These are phyloP conservation scores for Indri indri DNA, from an alignment of 2,113 vertebrate species.

Conservation along the genomic window DNA sequence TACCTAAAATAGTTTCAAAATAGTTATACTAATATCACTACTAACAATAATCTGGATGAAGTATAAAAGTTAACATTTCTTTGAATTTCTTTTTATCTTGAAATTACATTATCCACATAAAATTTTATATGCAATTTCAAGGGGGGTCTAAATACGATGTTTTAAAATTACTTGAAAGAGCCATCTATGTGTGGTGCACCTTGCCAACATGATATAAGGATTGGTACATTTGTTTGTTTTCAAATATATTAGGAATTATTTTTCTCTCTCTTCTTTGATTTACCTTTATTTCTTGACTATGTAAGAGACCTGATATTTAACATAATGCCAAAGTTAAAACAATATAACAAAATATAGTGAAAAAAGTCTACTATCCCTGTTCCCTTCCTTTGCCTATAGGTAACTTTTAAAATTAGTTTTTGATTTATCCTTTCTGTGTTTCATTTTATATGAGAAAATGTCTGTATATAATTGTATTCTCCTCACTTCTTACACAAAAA, in stretches of 20 bases:
- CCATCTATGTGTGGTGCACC: neutral
- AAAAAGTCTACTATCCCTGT: neutral
- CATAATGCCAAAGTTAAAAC: neutral
- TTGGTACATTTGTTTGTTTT: neutral
- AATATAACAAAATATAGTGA: neutral
- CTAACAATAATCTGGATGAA: neutral
- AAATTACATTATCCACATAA: neutral
- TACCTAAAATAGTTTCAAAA: neutral
- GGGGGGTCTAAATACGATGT: neutral
- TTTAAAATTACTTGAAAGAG: neutral
- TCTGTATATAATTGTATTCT: neutral
- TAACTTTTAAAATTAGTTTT: neutral
- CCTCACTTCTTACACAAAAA: neutral
- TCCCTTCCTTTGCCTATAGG: neutral
- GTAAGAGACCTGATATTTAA: neutral
- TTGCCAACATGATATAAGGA: neutral
- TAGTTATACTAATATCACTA: neutral
- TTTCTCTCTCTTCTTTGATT: neutral
- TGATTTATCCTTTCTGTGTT: neutral
- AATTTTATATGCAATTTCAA: too few species aligned
- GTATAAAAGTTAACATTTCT: conserved; percentile 20
- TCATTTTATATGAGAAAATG: neutral
- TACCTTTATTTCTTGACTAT: neutral
- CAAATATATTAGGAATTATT: neutral
- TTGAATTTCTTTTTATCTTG: neutral